A percentile compares a stretch with the other conserved stretches of the same genome.
These are phyloP conservation scores for Pipistrellus kuhlii DNA, from an alignment of 2,797 vertebrate species.

Conservation along the genomic window DNA sequence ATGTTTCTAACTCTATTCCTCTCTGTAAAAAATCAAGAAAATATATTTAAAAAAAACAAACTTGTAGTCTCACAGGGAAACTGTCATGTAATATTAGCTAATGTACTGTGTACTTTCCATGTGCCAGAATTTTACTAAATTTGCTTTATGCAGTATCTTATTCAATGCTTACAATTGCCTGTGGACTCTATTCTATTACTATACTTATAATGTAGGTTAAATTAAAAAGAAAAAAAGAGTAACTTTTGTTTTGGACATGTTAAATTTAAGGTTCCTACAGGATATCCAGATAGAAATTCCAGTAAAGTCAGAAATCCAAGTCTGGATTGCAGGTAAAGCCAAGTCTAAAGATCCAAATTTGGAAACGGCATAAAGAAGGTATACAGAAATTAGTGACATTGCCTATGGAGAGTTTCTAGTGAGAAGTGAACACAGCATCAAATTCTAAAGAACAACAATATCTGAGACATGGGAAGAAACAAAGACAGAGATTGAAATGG, in stretches of 20 bases:
- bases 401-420: neutral
- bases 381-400: neutral
- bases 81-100: neutral
- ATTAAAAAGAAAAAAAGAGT: neutral
- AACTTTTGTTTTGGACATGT: conserved; percentile 47
- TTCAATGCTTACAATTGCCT: conserved; percentile 26
- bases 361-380: neutral
- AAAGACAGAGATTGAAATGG: neutral
- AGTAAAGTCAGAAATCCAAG: conserved; percentile 16
- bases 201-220: conserved; percentile 18
- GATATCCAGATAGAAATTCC: neutral
- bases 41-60: neutral
- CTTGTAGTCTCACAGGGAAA: neutral
- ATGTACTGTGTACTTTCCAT: neutral
- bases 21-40: too few species aligned
- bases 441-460: conserved; percentile 23
- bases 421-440: neutral
- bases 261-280: conserved; percentile 44
- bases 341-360: conserved; percentile 29
- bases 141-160: conserved; percentile 33
- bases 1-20: too few species aligned
- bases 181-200: conserved; percentile 42
- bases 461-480: conserved; percentile 9
- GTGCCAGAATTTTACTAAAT: conserved; percentile 42
- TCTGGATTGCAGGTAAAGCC: neutral